Base-by-base conservation (phyloP, 1,140 invertebrate genomes). In the Odontomachus brunneus region DNA sequence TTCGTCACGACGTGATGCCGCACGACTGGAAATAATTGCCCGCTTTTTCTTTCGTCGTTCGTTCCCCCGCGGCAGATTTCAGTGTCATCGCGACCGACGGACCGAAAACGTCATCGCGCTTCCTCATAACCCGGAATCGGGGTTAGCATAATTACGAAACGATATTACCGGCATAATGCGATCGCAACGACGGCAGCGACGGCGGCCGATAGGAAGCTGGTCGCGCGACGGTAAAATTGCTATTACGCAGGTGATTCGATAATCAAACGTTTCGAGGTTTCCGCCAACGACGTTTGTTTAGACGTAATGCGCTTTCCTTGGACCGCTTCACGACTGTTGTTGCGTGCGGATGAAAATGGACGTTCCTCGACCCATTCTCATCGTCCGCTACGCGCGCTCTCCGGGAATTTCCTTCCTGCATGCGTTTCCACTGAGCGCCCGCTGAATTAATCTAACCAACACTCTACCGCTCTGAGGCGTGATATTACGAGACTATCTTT, bases 241-340 rank as follows among this genome's bases (percentile, higher is more conserved):
- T 69, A 71, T 80, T 80, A 80, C 22, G 75, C 51, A 71, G 75
- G 22, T 80, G 75, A 71, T 80, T 80, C 51, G 75, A 80, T 80
- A 80, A 80, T 80, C 65, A 71, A n/a, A 80, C 33, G 51, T 26
- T 29, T 11, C 33, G 33, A 33, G 17, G 33, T 78, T 78, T 53
- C 22, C 51, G 38, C 9, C 38, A 7, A 9, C 4, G 38, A 44
- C 38, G 22, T 80, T 80, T 80, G n/a, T 80, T 71, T 80, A 59
- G 51, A 71, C 65, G 65, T 71, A 80, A 80, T 15, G 29, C 65
- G 22, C 24, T 71, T 69, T 59, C 24, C 24, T 80, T 22, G 49
- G 7, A 57, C 24, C 33, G 19, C 22, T 80, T 55, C 17, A n/a
- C 7, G 17, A 67, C 38, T 12, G 7, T 38, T 17, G 33, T 55